A percentile compares a stretch with the other conserved stretches of the same genome.
These are phyloP conservation scores for Smittia aterrima DNA, from an alignment of 2,888 invertebrate genomes.

Conservation along the genomic window DNA sequence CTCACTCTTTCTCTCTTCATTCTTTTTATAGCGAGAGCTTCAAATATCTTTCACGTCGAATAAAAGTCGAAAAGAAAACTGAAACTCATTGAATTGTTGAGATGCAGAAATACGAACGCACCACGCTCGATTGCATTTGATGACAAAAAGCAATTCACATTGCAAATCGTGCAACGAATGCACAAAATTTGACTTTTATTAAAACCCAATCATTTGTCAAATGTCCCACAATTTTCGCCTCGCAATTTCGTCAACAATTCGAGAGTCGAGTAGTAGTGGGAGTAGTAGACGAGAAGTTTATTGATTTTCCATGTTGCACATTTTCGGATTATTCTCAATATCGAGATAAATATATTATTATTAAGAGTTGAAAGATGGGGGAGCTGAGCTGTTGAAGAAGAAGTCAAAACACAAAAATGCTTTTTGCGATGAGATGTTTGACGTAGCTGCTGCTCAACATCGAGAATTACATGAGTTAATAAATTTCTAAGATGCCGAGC, in stretches of 20 bases:
- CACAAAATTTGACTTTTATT: constrained; percentile 31
- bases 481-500: background rate
- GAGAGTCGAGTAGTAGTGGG: background rate
- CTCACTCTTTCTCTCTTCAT: background rate
- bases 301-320: background rate
- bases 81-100: background rate
- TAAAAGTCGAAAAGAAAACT: background rate
- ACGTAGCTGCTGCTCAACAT: background rate
- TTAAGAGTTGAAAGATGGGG: background rate
- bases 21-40: background rate
- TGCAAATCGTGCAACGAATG: constrained; percentile 24
- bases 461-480: background rate
- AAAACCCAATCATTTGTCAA: constrained; percentile 39
- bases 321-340: background rate
- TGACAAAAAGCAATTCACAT: constrained; percentile 20
- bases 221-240: background rate
- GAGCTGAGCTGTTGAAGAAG: background rate
- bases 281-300: background rate
- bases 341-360: background rate
- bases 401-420: background rate
- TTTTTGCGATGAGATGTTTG: background rate
- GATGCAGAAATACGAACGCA: background rate
- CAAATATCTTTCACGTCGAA: background rate
- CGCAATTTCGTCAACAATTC: background rate
- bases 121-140: constrained; percentile 33